Evolutionary conservation across 2,888 invertebrate species (phyloP).

Genomic region (Platynereis dumerilii): DNA sequence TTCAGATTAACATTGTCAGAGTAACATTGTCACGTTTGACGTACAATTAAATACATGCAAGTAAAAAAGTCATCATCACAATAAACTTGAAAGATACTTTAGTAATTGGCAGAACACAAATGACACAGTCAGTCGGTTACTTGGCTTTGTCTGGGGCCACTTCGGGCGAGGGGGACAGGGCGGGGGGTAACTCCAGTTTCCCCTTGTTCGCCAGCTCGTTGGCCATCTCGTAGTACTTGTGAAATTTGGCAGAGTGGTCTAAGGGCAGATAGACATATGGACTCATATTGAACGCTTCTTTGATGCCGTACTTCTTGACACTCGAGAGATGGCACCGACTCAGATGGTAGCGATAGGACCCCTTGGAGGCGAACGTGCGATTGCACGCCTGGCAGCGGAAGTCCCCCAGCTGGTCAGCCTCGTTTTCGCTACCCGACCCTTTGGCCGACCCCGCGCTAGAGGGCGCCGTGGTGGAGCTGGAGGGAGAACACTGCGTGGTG

Average conservation of each 20-base stretch:
- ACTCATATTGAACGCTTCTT: slow-evolving; percentile 57
- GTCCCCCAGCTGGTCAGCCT: slow-evolving; percentile 26
- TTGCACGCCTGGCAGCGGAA: slow-evolving; percentile 54
- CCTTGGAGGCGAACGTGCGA: slow-evolving; percentile 89
- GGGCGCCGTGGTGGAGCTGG: slow-evolving; percentile 16
- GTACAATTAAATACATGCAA: no score
- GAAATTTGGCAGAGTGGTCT: slow-evolving; percentile 78
- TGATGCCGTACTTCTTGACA: slow-evolving; percentile 55
- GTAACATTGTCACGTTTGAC: no score
- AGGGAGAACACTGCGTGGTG: slow-evolving; percentile 18
- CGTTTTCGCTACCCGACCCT: slow-evolving; percentile 1
- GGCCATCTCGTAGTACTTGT: slow-evolving; percentile 97
- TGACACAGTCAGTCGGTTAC: no score
- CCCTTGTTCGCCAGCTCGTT: slow-evolving; percentile 93
- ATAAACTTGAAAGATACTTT: no score
- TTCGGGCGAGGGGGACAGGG: no score
- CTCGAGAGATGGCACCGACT: slow-evolving; percentile 64
- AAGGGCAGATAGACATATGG: slow-evolving; percentile 60
- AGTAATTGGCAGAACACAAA: no score
- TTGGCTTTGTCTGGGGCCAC: no score
- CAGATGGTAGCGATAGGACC: slow-evolving; percentile 93
- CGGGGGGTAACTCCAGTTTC: slow-evolving; percentile 32
- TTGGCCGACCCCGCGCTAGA: slow-evolving; percentile 12
- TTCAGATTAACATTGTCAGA: no score
- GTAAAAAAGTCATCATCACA: no score